These are phyloP conservation scores for Melipona quadrifasciata DNA, from an alignment of 1,140 invertebrate species.

Conservation along the genomic window DNA sequence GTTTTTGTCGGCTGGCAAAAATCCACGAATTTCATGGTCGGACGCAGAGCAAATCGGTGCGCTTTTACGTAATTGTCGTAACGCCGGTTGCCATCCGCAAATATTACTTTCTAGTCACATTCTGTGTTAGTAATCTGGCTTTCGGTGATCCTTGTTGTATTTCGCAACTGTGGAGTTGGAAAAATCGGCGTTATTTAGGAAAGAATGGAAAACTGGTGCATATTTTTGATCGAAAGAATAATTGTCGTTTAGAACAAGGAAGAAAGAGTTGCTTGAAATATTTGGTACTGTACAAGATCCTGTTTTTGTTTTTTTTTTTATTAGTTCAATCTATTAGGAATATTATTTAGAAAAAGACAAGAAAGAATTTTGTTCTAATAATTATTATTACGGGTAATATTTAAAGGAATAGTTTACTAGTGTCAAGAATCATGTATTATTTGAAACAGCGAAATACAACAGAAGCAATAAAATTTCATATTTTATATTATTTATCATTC, in stretches of 20 bases:
- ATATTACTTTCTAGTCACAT: slow-evolving; percentile 64
- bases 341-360: too few species aligned
- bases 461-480: too few species aligned
- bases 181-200: not conserved
- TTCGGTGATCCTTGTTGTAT: not conserved
- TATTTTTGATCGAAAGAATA: not conserved
- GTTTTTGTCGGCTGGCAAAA: slow-evolving; percentile 54
- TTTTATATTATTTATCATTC: too few species aligned
- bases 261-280: not conserved
- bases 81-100: slow-evolving; percentile 41
- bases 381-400: too few species aligned
- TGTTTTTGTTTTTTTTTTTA: not conserved
- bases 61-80: slow-evolving; percentile 61
- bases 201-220: not conserved
- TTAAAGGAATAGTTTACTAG: too few species aligned
- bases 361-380: too few species aligned
- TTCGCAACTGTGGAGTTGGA: not conserved
- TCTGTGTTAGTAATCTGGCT: slow-evolving; percentile 45
- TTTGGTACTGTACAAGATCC: not conserved
- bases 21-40: slow-evolving; percentile 65
- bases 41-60: slow-evolving; percentile 53
- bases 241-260: not conserved
- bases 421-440: too few species aligned
- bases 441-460: too few species aligned
- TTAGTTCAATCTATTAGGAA: not conserved